Evolutionary conservation across 2,888 invertebrate genomes (phyloP).

Genomic region (Rhagonycha fulva): DNA sequence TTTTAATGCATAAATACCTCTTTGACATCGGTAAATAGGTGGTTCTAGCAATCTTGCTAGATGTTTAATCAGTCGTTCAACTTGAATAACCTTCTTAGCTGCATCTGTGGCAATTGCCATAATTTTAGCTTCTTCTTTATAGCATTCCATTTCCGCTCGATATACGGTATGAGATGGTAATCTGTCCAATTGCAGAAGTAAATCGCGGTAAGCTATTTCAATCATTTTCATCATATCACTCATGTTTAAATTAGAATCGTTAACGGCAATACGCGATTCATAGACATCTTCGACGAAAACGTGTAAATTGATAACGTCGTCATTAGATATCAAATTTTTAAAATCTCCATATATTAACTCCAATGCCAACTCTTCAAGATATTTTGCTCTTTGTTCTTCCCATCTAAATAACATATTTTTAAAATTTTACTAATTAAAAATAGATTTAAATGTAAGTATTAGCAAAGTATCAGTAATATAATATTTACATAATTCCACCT

Average conservation of each 20-base stretch:
- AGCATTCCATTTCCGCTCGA: slow-evolving; percentile 58
- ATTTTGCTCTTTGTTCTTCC: slow-evolving; percentile 58
- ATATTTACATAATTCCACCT: slow-evolving; percentile 46
- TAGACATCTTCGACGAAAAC: slow-evolving; percentile 68
- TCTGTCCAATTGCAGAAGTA: slow-evolving; percentile 59
- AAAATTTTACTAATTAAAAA: background rate
- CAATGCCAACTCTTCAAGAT: slow-evolving; percentile 60
- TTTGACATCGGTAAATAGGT: slow-evolving; percentile 37
- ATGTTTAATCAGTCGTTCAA: slow-evolving; percentile 56
- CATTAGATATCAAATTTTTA: slow-evolving; percentile 60
- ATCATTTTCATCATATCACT: slow-evolving; percentile 63
- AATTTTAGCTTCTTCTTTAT: slow-evolving; percentile 57
- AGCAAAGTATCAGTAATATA: no score
- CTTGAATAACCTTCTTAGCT: slow-evolving; percentile 60
- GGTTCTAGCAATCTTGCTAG: slow-evolving; percentile 56
- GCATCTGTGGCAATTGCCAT: slow-evolving; percentile 62
- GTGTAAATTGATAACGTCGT: slow-evolving; percentile 61
- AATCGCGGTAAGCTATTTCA: slow-evolving; percentile 56
- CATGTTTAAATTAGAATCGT: slow-evolving; percentile 62
- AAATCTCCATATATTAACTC: slow-evolving; percentile 62
- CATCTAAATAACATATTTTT: slow-evolving; percentile 44
- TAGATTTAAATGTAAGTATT: background rate
- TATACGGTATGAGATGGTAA: slow-evolving; percentile 60
- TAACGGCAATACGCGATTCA: slow-evolving; percentile 62
- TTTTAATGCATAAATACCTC: slow-evolving; percentile 33